Evolutionary conservation across 2,797 vertebrate genomes (phyloP).

Genomic region (Mallotus villosus): DNA sequence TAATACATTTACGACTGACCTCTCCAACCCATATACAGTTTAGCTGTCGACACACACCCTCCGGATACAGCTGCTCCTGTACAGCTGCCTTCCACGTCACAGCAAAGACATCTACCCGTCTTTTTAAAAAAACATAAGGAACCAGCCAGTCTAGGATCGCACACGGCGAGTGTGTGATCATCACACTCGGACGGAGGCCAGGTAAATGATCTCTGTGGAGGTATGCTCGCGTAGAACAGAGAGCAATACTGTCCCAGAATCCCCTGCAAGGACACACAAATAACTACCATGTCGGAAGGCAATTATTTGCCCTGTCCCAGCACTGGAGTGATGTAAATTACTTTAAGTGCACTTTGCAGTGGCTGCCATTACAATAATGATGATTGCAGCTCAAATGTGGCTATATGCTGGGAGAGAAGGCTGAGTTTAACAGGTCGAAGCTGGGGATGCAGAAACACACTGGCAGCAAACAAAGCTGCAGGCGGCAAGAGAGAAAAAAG

Average conservation of each 20-base stretch:
- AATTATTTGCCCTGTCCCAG: conserved; percentile 78
- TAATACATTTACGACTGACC: background rate
- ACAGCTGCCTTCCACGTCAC: background rate
- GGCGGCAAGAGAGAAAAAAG: background rate
- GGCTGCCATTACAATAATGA: conserved; percentile 73
- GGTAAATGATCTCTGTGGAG: background rate
- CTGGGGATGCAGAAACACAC: too few species aligned
- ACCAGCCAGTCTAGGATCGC: too few species aligned
- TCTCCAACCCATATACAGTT: background rate
- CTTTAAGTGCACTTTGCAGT: conserved; percentile 80
- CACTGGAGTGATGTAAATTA: conserved; percentile 78
- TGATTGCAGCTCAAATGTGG: conserved; percentile 58
- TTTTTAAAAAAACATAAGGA: background rate
- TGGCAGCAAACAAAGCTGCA: background rate
- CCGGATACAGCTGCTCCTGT: background rate
- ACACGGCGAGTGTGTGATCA: too few species aligned
- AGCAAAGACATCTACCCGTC: background rate
- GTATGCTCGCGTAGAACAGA: background rate
- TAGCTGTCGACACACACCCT: background rate
- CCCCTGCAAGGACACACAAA: too few species aligned
- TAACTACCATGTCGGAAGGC: conserved; percentile 73
- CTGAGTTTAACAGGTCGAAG: background rate
- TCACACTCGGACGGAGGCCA: too few species aligned
- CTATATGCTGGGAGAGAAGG: conserved; percentile 25
- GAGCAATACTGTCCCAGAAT: background rate